These are phyloP conservation scores for Drosophila tsacasi DNA, from an alignment of 1,140 invertebrate species.

Conservation along the genomic window DNA sequence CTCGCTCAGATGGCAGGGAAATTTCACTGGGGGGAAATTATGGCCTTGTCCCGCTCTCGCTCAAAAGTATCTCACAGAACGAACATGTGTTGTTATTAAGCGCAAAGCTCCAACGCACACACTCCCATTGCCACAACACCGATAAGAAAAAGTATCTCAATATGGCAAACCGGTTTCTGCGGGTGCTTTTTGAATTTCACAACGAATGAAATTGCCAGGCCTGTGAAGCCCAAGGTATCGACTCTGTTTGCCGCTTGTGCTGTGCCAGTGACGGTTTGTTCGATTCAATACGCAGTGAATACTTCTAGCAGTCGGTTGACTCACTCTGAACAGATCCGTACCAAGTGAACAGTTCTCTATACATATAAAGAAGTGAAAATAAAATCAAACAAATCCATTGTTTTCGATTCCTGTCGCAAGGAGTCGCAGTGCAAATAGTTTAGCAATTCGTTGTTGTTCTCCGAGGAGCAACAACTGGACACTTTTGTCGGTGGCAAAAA, in stretches of 20 bases:
- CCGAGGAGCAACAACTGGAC: slow-evolving; percentile 60
- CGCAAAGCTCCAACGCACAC: slow-evolving; percentile 43
- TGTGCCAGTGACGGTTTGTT: neutral
- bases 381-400: slow-evolving; percentile 7
- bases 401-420: slow-evolving; percentile 40
- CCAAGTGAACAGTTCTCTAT: slow-evolving; percentile 32
- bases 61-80: slow-evolving; percentile 12
- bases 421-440: slow-evolving; percentile 24
- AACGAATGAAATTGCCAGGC: slow-evolving; percentile 75
- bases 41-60: slow-evolving; percentile 15
- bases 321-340: slow-evolving; percentile 32
- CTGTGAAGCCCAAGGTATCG: slow-evolving; percentile 29
- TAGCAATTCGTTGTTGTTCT: slow-evolving; percentile 54
- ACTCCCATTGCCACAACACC: slow-evolving; percentile 9
- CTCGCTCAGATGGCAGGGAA: slow-evolving; percentile 18
- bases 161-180: slow-evolving; percentile 64
- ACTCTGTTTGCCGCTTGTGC: slow-evolving; percentile 31
- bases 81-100: slow-evolving; percentile 1
- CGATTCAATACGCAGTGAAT: slow-evolving; percentile 59
- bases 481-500: slow-evolving; percentile 27
- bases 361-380: slow-evolving; percentile 1
- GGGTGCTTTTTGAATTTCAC: slow-evolving; percentile 82
- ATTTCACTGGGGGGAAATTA: slow-evolving; percentile 31
- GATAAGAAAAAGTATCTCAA: slow-evolving; percentile 54
- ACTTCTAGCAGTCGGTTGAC: slow-evolving; percentile 67